These are phyloP conservation scores for Myxocyprinus asiaticus DNA, from an alignment of 2,113 vertebrate genomes.

Conservation along the genomic window DNA sequence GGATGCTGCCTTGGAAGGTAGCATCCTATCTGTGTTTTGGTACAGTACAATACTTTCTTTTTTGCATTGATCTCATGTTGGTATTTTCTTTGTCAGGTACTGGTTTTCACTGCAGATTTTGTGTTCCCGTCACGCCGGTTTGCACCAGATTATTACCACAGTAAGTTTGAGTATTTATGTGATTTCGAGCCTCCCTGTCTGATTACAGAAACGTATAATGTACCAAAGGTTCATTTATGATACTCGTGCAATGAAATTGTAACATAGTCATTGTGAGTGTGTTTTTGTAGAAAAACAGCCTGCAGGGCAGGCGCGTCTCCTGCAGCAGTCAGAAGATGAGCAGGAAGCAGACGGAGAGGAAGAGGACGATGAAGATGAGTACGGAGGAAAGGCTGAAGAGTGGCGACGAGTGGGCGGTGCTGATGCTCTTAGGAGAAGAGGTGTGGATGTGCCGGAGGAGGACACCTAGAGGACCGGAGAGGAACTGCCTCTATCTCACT, in stretches of 20 bases:
- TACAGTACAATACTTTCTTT: no score
- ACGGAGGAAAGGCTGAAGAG: constrained; percentile 55
- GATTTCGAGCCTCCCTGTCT: not conserved
- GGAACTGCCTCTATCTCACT: constrained; percentile 19
- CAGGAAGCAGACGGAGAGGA: constrained; percentile 75
- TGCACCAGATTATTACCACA: constrained; percentile 70
- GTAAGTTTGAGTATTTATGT: constrained; percentile 61
- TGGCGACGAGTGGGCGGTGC: constrained; percentile 56
- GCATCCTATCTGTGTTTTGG: no score
- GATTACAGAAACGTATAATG: not conserved
- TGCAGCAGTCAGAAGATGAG: constrained; percentile 75
- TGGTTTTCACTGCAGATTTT: constrained; percentile 93
- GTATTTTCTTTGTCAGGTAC: constrained; percentile 72
- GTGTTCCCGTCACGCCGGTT: constrained; percentile 84
- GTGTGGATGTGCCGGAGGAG: constrained; percentile 66
- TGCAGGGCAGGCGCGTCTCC: constrained; percentile 72
- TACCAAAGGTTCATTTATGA: not conserved
- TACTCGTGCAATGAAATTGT: not conserved
- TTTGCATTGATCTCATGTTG: not conserved
- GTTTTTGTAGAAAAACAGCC: constrained; percentile 77
- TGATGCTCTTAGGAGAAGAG: constrained; percentile 70
- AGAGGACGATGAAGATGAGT: constrained; percentile 80
- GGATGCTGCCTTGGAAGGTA: no score
- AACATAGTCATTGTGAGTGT: not conserved
- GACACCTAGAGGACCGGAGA: constrained; percentile 62